A percentile compares a stretch with the other conserved stretches of the same genome.
phyloP scores from a whole-genome alignment of 2,113 vertebrate species.

The Hylia prasina region DNA sequence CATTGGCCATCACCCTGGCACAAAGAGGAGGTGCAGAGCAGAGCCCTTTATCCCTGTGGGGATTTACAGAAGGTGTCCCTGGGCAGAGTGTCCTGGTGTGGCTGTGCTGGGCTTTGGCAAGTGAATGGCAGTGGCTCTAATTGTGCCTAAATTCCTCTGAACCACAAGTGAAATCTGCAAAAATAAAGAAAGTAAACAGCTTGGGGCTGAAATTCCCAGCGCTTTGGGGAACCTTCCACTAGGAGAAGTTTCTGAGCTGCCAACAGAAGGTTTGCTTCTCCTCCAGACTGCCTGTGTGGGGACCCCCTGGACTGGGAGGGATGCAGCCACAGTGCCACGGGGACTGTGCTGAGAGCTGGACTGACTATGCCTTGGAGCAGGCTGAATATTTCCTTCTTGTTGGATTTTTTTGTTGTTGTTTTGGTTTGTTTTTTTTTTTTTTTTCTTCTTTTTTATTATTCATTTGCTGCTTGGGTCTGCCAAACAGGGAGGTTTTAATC shows the following conservation, averaged over 20 bases:
- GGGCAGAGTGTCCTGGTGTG: background rate
- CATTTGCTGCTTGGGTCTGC: background rate
- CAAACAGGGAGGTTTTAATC: background rate
- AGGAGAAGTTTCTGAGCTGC: background rate
- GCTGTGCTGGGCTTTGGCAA: background rate
- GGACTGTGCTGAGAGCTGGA: background rate
- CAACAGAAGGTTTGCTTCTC: background rate
- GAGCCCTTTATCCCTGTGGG: background rate
- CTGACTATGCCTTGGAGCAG: background rate
- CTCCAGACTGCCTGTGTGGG: background rate
- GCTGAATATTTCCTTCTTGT: background rate
- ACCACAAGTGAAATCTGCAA: slow-evolving; percentile 35
- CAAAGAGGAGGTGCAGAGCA: background rate
- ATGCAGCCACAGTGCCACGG: background rate
- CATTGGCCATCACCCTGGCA: background rate
- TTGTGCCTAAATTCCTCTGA: background rate
- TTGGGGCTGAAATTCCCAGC: rapidly evolving
- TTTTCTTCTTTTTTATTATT: background rate
- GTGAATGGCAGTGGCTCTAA: background rate
- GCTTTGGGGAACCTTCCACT: background rate
- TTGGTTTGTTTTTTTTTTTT: background rate
- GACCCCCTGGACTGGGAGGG: background rate
- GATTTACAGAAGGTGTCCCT: background rate
- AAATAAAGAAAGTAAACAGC: slow-evolving; percentile 24
- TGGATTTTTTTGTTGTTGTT: background rate